Base-by-base conservation (phyloP, 2,888 invertebrate genomes). In the Nineta flava region DNA sequence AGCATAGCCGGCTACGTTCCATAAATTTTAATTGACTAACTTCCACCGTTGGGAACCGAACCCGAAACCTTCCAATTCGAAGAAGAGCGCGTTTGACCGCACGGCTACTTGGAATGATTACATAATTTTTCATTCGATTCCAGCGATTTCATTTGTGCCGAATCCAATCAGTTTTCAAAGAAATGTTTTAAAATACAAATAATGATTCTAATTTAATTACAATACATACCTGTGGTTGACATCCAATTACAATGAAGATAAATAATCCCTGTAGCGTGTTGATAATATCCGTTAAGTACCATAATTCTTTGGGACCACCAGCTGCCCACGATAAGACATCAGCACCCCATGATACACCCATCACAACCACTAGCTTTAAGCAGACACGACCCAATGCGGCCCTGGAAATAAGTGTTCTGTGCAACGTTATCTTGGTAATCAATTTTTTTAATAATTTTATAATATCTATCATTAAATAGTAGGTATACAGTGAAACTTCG, bases 191-290 rank as follows among this genome's bases (percentile, higher is more conserved):
- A n/a, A n/a, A n/a, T n/a, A n/a, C n/a, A n/a, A n/a, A n/a, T 26
- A 26, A 26, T 26, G 4, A 26, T 26, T 26, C 2, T 6, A 26
- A 26, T 26, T 5, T 26, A 26, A 26, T 26, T 26, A 26, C 3
- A 26, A 6, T 6, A 26, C 26, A 12, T 65, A 82, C 81, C 72
- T 88, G 88, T 51, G 87, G 88, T 72, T 88, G 88, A 65, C 87
- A 87, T 47, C 87, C 90, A 57, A 88, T 87, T 55, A 90, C 88
- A 60, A 86, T 79, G 68, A 90, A 91, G 60, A 90, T 90, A 65
- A 88, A 81, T 49, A 90, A 83, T 55, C 91, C 91, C 67, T 90
- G 90, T 57, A 87, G 73, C 55, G 86, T 84, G 70, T 90, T 91
- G 60, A 90, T 77, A 61, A 88, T 66, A 68, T 91, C 90, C 48